Evolutionary conservation across 2,888 invertebrate species (phyloP).

Genomic region (Pandemis heparana): DNA sequence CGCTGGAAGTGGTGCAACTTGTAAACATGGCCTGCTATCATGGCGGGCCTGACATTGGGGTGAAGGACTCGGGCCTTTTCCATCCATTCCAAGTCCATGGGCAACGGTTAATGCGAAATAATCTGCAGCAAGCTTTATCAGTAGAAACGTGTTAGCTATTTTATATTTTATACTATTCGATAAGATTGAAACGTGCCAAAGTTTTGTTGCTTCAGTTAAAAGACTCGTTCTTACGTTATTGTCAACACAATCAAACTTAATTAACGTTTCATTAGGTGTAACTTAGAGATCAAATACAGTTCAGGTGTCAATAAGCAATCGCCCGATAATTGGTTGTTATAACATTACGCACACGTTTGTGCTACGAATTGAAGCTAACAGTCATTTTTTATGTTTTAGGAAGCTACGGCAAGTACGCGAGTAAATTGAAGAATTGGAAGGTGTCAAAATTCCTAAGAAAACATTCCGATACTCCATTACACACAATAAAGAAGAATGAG

Average conservation of each 20-base stretch:
- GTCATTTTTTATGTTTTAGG: conserved; percentile 67
- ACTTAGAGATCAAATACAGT: conserved; percentile 46
- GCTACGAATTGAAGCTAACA: conserved; percentile 49
- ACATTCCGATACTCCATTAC: conserved; percentile 82
- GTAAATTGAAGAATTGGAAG: conserved; percentile 88
- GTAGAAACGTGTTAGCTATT: conserved; percentile 7
- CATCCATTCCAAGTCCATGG: conserved; percentile 30
- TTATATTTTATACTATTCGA: not conserved
- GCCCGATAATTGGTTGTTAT: conserved; percentile 52
- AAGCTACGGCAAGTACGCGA: conserved; percentile 85
- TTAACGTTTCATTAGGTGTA: conserved; percentile 30
- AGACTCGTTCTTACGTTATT: conserved; percentile 16
- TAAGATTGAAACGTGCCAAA: conserved; percentile 9
- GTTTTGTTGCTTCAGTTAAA: conserved; percentile 1
- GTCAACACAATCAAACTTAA: conserved; percentile 28
- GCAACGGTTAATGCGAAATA: conserved; percentile 21
- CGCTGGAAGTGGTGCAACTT: conserved; percentile 10
- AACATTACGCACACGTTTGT: conserved; percentile 48
- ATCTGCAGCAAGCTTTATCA: conserved; percentile 29
- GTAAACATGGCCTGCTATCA: conserved; percentile 34
- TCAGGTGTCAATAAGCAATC: conserved; percentile 53
- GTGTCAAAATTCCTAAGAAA: conserved; percentile 89
- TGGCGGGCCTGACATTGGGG: conserved; percentile 32
- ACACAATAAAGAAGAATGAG: conserved; percentile 77
- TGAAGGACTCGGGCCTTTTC: conserved; percentile 35